A percentile compares a stretch with the other conserved stretches of the same genome.
These are phyloP conservation scores for Parnassius orleans DNA, from an alignment of 2,888 invertebrate species.

Conservation along the genomic window DNA sequence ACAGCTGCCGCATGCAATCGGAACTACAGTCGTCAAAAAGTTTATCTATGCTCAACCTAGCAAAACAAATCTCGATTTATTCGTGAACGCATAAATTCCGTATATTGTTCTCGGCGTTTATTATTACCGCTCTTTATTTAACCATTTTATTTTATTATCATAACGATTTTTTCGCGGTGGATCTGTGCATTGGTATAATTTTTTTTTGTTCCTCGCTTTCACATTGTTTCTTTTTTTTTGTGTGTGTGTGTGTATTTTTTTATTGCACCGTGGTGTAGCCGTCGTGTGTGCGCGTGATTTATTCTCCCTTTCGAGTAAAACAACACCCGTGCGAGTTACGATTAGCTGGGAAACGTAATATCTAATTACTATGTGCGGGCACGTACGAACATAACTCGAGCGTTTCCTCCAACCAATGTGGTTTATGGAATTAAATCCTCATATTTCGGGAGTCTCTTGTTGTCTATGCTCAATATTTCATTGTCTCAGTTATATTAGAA, in stretches of 20 bases:
- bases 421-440: constrained; percentile 79
- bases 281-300: constrained; percentile 67
- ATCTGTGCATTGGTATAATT: constrained; percentile 72
- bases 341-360: constrained; percentile 76
- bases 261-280: constrained; percentile 66
- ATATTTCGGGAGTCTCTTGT: constrained; percentile 77
- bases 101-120: constrained; percentile 71
- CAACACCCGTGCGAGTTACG: constrained; percentile 79
- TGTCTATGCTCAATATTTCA: constrained; percentile 62
- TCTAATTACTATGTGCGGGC: constrained; percentile 79
- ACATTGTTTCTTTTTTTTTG: constrained; percentile 73
- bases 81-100: constrained; percentile 59
- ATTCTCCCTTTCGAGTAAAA: constrained; percentile 78
- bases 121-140: constrained; percentile 75
- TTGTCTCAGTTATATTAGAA: constrained; percentile 60
- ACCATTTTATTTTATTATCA: constrained; percentile 76
- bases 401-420: constrained; percentile 75
- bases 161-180: constrained; percentile 75
- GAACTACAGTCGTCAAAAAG: constrained; percentile 62
- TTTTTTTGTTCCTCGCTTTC: constrained; percentile 76
- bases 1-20: constrained; percentile 62
- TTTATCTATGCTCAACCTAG: constrained; percentile 60
- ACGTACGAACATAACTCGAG: constrained; percentile 77
- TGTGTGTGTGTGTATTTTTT: constrained; percentile 54
- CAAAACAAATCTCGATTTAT: constrained; percentile 73